A percentile compares a stretch with the other conserved stretches of the same genome.
Evolutionary conservation across 2,113 vertebrate species (phyloP).

Genomic region (Tringa solitaria): DNA sequence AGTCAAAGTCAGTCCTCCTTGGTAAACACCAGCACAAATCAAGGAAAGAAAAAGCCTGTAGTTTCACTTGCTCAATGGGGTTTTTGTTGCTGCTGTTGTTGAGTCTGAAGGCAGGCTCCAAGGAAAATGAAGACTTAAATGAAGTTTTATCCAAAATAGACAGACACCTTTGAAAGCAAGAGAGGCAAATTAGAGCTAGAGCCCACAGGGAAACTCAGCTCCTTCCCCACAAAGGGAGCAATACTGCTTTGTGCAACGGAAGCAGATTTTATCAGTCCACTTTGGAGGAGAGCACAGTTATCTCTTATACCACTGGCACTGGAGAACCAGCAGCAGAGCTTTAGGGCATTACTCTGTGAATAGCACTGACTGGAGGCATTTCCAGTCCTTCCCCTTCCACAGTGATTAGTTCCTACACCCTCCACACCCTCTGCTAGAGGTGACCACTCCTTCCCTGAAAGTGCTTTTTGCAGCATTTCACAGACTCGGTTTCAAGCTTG

Average conservation of each 20-base stretch:
- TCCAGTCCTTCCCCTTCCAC: neutral
- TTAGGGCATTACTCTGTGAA: neutral
- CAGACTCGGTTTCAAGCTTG: neutral
- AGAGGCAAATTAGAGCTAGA: neutral
- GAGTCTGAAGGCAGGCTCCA: neutral
- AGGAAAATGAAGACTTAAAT: neutral
- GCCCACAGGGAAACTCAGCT: neutral
- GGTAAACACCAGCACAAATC: neutral
- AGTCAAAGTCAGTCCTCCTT: neutral
- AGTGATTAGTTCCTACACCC: neutral
- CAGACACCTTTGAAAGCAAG: neutral
- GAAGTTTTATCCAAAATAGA: neutral
- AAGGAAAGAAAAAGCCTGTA: neutral
- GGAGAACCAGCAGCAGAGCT: neutral
- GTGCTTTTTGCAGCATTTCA: neutral
- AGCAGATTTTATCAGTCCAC: neutral
- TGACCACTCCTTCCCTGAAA: neutral
- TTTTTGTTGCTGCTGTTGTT: neutral
- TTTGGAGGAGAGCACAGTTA: neutral
- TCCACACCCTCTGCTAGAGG: neutral
- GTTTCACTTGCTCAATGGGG: neutral
- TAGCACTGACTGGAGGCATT: neutral
- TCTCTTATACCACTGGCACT: neutral
- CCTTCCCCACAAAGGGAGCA: neutral
- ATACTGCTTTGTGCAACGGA: neutral